These are phyloP conservation scores for Cladopsammia gracilis DNA, from an alignment of 64 coral and sea anemone genomes.

Conservation along the genomic window DNA sequence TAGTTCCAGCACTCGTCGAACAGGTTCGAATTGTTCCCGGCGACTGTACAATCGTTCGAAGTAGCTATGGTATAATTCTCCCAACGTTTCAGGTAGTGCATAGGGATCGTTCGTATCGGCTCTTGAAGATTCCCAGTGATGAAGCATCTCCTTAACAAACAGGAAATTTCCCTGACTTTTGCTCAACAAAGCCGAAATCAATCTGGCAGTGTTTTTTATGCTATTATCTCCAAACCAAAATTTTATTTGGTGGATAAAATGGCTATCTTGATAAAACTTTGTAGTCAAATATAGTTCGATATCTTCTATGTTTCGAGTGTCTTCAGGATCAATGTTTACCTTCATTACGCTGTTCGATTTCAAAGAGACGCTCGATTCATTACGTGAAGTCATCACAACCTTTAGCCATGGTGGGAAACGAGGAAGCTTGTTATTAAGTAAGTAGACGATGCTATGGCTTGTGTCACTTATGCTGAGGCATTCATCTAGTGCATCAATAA, in stretches of 20 bases:
- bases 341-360: not conserved
- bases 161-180: constrained; percentile 82
- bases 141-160: constrained; percentile 67
- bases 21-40: constrained; percentile 11
- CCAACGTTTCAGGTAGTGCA: constrained; percentile 45
- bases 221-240: not conserved
- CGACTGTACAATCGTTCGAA: constrained; percentile 49
- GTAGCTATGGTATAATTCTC: constrained; percentile 60
- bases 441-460: constrained; percentile 10
- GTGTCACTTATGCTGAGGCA: constrained; percentile 17
- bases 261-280: constrained; percentile 32
- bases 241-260: not conserved
- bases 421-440: constrained; percentile 11
- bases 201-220: not conserved
- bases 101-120: not conserved
- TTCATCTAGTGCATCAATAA: constrained; percentile 67
- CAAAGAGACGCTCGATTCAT: constrained; percentile 25
- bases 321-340: constrained; percentile 31
- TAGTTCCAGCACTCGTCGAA: constrained; percentile 62
- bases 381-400: constrained; percentile 64
- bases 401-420: constrained; percentile 65
- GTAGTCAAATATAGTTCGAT: constrained; percentile 48
- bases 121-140: constrained; percentile 33
- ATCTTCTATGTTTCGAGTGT: constrained; percentile 65
- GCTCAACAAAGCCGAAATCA: constrained; percentile 30